phyloP scores from a whole-genome alignment of 2,113 vertebrate species.

The Crotophaga sulcirostris region DNA sequence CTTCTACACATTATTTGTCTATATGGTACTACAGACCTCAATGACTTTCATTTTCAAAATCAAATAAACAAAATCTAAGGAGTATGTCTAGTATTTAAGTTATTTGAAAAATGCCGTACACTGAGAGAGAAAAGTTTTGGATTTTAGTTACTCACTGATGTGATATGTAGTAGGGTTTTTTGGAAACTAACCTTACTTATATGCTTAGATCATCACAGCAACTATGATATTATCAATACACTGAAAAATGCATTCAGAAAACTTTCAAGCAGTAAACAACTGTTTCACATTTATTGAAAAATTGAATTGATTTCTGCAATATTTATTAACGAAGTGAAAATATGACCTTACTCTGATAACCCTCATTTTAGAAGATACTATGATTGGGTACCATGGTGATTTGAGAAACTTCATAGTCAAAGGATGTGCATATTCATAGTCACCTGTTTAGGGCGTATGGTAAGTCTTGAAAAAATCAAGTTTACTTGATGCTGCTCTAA shows the following conservation, averaged over 20 bases:
- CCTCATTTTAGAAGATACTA: not conserved
- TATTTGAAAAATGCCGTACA: not conserved
- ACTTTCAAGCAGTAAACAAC: not conserved
- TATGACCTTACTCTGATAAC: not conserved
- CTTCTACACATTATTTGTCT: not conserved
- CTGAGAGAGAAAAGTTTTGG: not conserved
- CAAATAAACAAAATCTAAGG: too few species aligned
- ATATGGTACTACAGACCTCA: not conserved
- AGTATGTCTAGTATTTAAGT: not conserved
- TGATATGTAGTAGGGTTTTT: not conserved
- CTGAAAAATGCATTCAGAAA: not conserved
- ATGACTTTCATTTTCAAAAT: not conserved
- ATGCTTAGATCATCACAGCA: not conserved
- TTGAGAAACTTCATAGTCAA: not conserved
- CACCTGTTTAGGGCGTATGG: not conserved
- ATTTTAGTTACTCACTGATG: not conserved
- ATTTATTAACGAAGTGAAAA: not conserved
- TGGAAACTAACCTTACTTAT: not conserved
- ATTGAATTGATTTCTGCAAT: not conserved
- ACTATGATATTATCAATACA: not conserved
- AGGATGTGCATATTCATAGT: not conserved
- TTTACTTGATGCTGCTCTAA: not conserved
- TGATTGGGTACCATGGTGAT: rapidly evolving
- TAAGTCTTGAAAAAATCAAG: not conserved
- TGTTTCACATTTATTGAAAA: not conserved